Conservation (phyloP, 2,113 vertebrate species). For the Cathartes aura region DNA sequence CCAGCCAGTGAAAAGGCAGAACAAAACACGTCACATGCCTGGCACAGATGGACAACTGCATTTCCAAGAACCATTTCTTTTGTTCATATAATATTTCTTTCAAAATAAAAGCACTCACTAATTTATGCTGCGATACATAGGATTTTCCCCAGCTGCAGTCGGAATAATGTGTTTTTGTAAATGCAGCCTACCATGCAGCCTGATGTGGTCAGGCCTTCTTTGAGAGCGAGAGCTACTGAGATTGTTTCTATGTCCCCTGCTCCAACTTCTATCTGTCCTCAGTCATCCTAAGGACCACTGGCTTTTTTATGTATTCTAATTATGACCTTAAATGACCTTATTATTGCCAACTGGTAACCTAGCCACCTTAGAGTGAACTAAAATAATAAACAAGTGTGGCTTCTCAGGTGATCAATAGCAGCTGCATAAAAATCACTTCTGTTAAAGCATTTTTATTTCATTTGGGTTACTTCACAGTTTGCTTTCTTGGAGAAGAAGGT, state of each 20-base stretch:
- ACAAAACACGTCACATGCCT: neutral
- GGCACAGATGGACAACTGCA: neutral
- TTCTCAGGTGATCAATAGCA: neutral
- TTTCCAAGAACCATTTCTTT: neutral
- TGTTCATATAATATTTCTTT: neutral
- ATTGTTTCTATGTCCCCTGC: accelerated
- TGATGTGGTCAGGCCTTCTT: no score
- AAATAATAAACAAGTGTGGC: neutral
- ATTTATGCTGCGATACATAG: neutral
- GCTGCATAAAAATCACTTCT: neutral
- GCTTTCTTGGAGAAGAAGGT: neutral
- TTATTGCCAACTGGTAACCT: neutral
- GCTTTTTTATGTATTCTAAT: neutral
- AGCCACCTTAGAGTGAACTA: neutral
- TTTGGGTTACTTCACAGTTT: neutral
- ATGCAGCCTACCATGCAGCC: neutral
- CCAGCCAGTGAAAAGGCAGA: neutral
- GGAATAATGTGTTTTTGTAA: neutral
- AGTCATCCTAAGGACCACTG: no score
- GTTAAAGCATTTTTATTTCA: neutral
- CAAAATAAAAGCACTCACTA: neutral
- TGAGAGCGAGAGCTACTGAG: neutral
- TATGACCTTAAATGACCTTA: neutral
- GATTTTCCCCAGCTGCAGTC: neutral
- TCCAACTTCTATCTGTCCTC: neutral